Evolutionary conservation across 2,888 invertebrate species (phyloP), one percentile per base, ranked within the genome.

Genomic region (Clivina fossor): DNA sequence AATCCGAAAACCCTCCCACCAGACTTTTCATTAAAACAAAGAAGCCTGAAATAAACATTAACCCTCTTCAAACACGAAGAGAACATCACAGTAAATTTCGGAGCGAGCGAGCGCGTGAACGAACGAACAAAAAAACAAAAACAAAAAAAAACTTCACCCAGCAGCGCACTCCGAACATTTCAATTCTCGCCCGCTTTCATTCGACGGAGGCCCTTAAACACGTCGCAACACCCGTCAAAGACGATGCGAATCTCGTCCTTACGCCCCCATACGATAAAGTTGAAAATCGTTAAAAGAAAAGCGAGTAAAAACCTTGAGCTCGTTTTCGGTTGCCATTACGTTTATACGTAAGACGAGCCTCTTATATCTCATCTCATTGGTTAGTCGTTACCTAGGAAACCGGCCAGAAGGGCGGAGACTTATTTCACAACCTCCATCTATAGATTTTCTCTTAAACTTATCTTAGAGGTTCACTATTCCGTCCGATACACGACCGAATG

Each of bases 391-490:
- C 55, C 55, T 32, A 38, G 46, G 55, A 37, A 55, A 55, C 55
- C 15, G 22, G n/a, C 30, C 2, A 2, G 8, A 30, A 40, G 55
- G 55, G 55, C 38, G 53, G 47, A 38, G 55, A 47, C 55, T 55
- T 55, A 55, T 55, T 55, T 54, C 38, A 50, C 50, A 13, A 46
- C 49, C 49, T 32, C 49, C 50, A 53, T 47, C 54, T 55, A 55
- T 55, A 55, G 55, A 55, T 55, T 55, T 55, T 55, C 55, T 55
- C 46, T 47, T 55, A 53, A 53, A 53, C 53, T 53, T 53, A 53
- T 53, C 53, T 53, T 53, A 44, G 53, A 41, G 35, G 11, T 19
- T 3, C 1, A 8, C 19, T n/a, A 4, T 32, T 9, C 18, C 26
- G 37, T 7, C 18, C 35, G 16, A 53, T 24, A 26, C n/a, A 26